phyloP scores from a whole-genome alignment of 2,797 vertebrate species.

The Remorina albescens region DNA sequence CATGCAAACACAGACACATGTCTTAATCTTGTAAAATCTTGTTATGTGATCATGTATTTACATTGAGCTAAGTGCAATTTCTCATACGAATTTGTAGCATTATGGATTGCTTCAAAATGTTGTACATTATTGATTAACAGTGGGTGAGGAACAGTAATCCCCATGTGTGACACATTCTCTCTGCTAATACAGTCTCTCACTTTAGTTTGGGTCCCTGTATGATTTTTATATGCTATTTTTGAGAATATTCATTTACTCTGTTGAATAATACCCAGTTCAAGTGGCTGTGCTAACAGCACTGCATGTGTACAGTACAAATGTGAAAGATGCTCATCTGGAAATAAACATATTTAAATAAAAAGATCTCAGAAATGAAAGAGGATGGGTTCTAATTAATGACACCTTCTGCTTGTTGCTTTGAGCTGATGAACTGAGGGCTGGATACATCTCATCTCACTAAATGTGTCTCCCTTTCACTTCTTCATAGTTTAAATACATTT shows the following conservation, averaged over 20 bases:
- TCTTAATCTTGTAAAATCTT: conserved; percentile 23
- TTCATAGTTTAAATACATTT: background rate
- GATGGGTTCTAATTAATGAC: background rate
- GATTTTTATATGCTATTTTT: conserved; percentile 41
- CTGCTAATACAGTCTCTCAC: conserved; percentile 28
- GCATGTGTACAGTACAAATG: conserved; percentile 79
- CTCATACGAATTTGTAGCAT: conserved; percentile 52
- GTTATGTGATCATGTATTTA: conserved; percentile 41
- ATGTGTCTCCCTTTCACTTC: background rate
- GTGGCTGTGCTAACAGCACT: conserved; percentile 47
- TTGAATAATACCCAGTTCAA: conserved; percentile 38
- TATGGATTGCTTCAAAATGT: conserved; percentile 24
- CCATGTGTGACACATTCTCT: conserved; percentile 20
- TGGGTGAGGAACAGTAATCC: conserved; percentile 6
- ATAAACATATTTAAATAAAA: conserved; percentile 69
- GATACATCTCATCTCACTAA: background rate
- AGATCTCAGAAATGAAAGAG: conserved; percentile 18
- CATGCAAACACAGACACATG: too few relatives aligned
- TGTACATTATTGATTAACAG: background rate
- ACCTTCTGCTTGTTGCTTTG: background rate
- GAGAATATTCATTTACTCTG: conserved; percentile 28
- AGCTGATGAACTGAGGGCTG: too few relatives aligned
- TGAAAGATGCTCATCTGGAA: conserved; percentile 61
- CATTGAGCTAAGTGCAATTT: conserved; percentile 63
- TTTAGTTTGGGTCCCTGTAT: conserved; percentile 20